Conservation (phyloP, 2,113 vertebrate species). For the Elgaria multicarinata region DNA sequence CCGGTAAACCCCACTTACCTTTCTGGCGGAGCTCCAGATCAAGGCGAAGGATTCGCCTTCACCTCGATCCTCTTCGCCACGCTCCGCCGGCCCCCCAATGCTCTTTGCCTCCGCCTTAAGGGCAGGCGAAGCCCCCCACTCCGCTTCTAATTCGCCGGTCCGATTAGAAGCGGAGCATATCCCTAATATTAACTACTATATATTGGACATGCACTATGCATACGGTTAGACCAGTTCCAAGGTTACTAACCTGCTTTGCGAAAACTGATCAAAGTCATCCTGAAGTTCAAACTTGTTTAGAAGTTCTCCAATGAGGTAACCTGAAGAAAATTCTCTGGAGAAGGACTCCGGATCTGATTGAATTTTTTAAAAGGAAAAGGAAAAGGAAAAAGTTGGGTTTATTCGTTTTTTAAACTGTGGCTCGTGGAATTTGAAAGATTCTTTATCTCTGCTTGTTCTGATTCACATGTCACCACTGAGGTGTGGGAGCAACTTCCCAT, state of each 20-base stretch:
- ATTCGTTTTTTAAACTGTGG: background rate
- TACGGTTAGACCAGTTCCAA: background rate
- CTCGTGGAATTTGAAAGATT: background rate
- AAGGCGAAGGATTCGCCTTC: no score
- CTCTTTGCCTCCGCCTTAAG: no score
- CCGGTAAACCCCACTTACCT: no score
- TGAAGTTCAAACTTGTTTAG: slow-evolving; percentile 90
- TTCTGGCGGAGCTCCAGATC: no score
- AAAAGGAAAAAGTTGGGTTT: background rate
- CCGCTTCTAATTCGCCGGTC: no score
- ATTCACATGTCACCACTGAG: background rate
- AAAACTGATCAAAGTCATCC: slow-evolving; percentile 89
- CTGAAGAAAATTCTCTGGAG: slow-evolving; percentile 87
- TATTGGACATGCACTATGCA: background rate
- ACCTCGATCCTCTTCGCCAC: no score
- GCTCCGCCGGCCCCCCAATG: no score
- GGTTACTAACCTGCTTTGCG: slow-evolving; percentile 86
- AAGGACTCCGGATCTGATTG: slow-evolving; percentile 84
- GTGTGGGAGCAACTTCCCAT: background rate
- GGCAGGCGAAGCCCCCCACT: no score
- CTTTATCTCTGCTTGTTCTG: background rate
- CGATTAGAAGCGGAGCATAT: no score
- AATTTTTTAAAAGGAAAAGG: slow-evolving; percentile 23
- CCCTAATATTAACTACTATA: background rate
- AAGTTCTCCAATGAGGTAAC: slow-evolving; percentile 93